A percentile compares a stretch with the other conserved stretches of the same genome.
These are phyloP conservation scores for Chrysina gloriosa DNA, from an alignment of 2,888 invertebrate genomes.

Conservation along the genomic window DNA sequence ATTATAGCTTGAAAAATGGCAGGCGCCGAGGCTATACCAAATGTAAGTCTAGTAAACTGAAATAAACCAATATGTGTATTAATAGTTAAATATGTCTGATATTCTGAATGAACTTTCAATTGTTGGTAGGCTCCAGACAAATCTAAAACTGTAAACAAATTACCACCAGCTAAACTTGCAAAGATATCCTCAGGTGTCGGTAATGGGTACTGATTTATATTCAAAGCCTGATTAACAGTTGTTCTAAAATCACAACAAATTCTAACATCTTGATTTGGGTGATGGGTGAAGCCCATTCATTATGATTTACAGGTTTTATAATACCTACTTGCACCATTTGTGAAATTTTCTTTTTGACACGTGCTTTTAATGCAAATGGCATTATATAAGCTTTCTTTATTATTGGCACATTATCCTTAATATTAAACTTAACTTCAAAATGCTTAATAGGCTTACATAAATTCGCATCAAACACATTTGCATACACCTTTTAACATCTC, in stretches of 20 bases:
- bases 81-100: conserved; percentile 51
- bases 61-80: conserved; percentile 53
- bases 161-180: conserved; percentile 49
- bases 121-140: conserved; percentile 51
- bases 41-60: conserved; percentile 48
- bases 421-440: too few species aligned
- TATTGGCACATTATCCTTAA: too few species aligned
- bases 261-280: background rate
- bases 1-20: conserved; percentile 48
- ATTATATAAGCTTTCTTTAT: too few species aligned
- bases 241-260: conserved; percentile 33
- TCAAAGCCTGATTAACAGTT: conserved; percentile 51
- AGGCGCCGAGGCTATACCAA: conserved; percentile 50
- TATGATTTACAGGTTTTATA: too few species aligned
- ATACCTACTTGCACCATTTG: too few species aligned
- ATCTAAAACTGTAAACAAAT: conserved; percentile 38
- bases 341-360: too few species aligned
- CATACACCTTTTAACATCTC: too few species aligned
- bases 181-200: conserved; percentile 56
- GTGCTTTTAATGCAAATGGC: too few species aligned
- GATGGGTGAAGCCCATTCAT: too few species aligned
- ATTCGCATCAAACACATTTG: too few species aligned
- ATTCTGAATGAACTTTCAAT: conserved; percentile 45
- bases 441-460: too few species aligned
- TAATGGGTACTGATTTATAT: conserved; percentile 54